Conservation (phyloP, 2,797 vertebrate species). For the Cirrhinus molitorella region DNA sequence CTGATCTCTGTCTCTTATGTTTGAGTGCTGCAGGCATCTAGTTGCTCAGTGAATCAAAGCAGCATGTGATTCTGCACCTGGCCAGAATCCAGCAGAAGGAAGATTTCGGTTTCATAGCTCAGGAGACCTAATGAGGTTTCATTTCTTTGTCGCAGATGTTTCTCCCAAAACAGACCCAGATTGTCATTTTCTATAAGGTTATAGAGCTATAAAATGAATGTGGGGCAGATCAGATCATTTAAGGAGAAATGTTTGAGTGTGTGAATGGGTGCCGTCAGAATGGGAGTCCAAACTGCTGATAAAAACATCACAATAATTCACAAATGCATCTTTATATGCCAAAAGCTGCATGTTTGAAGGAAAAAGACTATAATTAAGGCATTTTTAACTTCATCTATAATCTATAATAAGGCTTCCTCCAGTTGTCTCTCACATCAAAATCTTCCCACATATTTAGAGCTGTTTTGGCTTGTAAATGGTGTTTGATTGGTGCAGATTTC, state of each 20-base stretch:
- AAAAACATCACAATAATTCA: not conserved
- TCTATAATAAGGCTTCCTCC: not conserved
- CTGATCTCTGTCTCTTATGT: slow-evolving; percentile 4
- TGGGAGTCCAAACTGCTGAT: not conserved
- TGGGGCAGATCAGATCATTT: not conserved
- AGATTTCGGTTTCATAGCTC: not conserved
- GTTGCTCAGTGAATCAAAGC: not conserved
- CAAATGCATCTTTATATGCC: not conserved
- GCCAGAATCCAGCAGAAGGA: not conserved
- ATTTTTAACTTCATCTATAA: not conserved
- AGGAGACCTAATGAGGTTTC: not conserved
- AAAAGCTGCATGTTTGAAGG: not conserved
- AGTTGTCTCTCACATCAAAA: too few species aligned
- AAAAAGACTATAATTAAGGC: not conserved
- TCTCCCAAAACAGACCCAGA: not conserved
- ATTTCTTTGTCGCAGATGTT: not conserved
- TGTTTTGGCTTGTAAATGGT: not conserved
- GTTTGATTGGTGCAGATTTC: too few species aligned
- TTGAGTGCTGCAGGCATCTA: not conserved
- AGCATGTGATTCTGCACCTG: slow-evolving; percentile 15
- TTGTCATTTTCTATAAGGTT: not conserved
- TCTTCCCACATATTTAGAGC: too few species aligned
- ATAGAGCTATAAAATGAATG: not conserved
- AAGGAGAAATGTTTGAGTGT: not conserved
- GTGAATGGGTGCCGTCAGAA: not conserved